Base-by-base conservation (phyloP, 2,797 vertebrate genomes). In the Neostethus bicornis region DNA sequence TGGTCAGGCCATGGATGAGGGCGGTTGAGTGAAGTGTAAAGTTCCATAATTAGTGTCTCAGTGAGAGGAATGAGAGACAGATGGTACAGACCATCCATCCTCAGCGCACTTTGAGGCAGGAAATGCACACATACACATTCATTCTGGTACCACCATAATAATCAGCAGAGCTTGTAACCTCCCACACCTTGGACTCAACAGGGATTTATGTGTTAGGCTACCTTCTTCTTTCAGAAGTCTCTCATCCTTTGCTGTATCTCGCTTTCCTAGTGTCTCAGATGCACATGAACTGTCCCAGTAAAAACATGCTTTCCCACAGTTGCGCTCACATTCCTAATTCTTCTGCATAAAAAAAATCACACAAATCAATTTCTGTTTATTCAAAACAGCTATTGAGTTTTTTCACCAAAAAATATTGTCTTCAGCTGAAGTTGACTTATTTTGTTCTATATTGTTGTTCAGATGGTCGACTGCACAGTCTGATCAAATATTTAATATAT, bases 31-130 rank as follows among this genome's bases (percentile, higher is more conserved):
- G 70, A 90, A 84, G 70, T 86, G 84, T 90, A 73, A 76, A 85
- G 88, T 94, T 90, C 84, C 80, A 76, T 92, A 92, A 94, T 91
- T 91, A 92, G 91, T 89, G 79, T 89, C 90, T 88, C 73, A 87
- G 80, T 87, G 79, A 86, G 91, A 87, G 72, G 69, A 70, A 67
- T 63, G 77, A 83, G 83, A 86, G 87, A 88, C 90, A 93, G 89
- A 92, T 91, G 85, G 87, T 67, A 32, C 51, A 65, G 20, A 42
- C 59, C 20, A 45, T 75, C 73, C 73, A 66, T 62, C 70, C 68
- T 53, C 41, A 42, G 54, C 53, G 57, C 51, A 52, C 76, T 74
- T 23, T 44, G 37, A 71, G 64, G 61, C 58, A 46, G 6, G 14
- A 48, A 31, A 16, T 16, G n/a, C 39, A 4, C 29, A 61, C 56